These are phyloP conservation scores for Spizaetus ornatus DNA, from an alignment of 2,113 vertebrate genomes.

Conservation along the genomic window DNA sequence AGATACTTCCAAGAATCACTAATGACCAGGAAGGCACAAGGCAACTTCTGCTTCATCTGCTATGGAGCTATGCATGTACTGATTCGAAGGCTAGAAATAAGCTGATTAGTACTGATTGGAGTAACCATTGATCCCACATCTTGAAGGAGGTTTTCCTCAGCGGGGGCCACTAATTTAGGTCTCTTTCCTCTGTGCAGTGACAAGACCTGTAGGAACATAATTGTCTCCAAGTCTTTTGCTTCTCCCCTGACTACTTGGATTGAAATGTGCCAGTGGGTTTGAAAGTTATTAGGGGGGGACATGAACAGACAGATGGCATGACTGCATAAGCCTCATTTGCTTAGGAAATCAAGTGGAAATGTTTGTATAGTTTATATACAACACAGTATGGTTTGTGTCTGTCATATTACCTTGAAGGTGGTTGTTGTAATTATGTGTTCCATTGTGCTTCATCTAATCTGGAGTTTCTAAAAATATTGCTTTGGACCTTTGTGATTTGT, in stretches of 20 bases:
- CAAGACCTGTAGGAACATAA: slow-evolving; percentile 10
- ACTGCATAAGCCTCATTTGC: slow-evolving; percentile 33
- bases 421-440: neutral
- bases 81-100: neutral
- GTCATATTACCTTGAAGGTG: neutral
- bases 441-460: slow-evolving; percentile 35
- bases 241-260: neutral
- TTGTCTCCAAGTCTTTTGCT: slow-evolving; percentile 13
- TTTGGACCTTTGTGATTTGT: slow-evolving; percentile 49
- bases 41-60: neutral
- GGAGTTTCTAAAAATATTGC: slow-evolving; percentile 47
- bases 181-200: neutral
- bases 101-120: neutral
- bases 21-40: neutral
- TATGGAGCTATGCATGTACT: rapidly evolving
- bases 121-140: neutral
- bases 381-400: neutral
- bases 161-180: neutral
- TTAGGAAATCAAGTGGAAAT: slow-evolving; percentile 51
- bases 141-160: slow-evolving; percentile 6
- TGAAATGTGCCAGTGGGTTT: neutral
- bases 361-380: neutral
- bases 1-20: neutral
- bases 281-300: neutral
- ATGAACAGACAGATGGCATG: neutral